Base-by-base conservation (phyloP, 2,113 vertebrate species). In the Hippopotamus amphibius region DNA sequence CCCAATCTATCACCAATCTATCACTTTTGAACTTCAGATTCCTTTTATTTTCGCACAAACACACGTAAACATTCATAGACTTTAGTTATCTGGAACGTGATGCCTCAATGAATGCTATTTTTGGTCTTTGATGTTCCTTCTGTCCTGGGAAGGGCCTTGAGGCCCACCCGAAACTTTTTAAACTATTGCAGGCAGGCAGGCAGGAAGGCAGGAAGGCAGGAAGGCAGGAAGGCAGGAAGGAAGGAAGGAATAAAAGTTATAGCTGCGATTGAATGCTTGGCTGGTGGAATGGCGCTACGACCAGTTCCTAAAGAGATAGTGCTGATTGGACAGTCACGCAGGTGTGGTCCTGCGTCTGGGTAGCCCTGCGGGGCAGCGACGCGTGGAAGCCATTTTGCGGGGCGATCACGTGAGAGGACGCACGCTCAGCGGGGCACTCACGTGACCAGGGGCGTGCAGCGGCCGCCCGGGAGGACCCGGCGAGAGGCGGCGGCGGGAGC, bases 91-190 rank as follows among this genome's bases (percentile, higher is more conserved):
- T n/a, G 6, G 48, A 88, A 46, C 14, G 6, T 43, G 28, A n/a
- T 59, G 12, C 72, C 17, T n/a, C 63, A 28, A 0, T 5, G 65
- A 41, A 63, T 16, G 8, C 37, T 43, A 28, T 16, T 63, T 81
- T 28, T 13, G 72, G n/a, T 24, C 53, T n/a, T 12, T 17, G 99
- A 99, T 55, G 7, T 98, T 16, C 72, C 98, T 15, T 99, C 99
- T 30, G 96, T 98, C 68, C 50, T 24, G 43, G 53, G 16, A 26
- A 26, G 33, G 33, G 3, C 68, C 68, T 50, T 33, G 22, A 46
- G 19, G 28, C 17, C 48, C 33, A 10, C 21, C 37, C 4, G 11
- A 71, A 77, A 59, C 50, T 50, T 77, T n/a, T 37, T 5, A 83
- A 91, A 91, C 43, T 8, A n/a, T 5, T 21, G 66, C 81, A 37